Evolutionary conservation across 1,140 invertebrate species (phyloP).

Genomic region (Trichogramma pretiosum): DNA sequence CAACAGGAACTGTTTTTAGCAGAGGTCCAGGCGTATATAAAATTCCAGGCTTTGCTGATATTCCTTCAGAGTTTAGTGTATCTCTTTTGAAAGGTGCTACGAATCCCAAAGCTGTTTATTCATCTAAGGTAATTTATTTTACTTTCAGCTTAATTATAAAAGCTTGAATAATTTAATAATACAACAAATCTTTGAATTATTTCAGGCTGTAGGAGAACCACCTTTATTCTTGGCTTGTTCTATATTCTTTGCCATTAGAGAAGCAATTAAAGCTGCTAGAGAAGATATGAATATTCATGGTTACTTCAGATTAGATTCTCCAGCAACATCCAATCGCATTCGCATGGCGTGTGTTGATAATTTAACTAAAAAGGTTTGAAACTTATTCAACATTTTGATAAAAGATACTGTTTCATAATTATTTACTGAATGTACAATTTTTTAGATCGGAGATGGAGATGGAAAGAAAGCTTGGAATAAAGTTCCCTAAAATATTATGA

Average conservation of each 20-base stretch:
- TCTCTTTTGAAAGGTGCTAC: constrained; percentile 76
- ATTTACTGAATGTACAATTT: too few species aligned
- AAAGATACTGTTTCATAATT: too few species aligned
- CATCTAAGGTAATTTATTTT: constrained; percentile 68
- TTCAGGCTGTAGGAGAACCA: constrained; percentile 88
- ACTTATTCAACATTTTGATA: too few species aligned
- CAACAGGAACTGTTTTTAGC: constrained; percentile 70
- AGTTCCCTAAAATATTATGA: constrained; percentile 20
- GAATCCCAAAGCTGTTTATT: constrained; percentile 86
- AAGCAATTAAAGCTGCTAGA: constrained; percentile 75
- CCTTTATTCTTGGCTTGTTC: constrained; percentile 82
- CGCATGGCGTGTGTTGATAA: constrained; percentile 82
- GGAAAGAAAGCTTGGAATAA: constrained; percentile 28
- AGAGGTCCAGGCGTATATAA: constrained; percentile 90
- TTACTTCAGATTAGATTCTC: constrained; percentile 70
- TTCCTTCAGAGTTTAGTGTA: constrained; percentile 87
- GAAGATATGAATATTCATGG: constrained; percentile 54
- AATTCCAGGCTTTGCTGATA: constrained; percentile 82
- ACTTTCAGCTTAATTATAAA: neutral
- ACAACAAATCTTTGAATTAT: constrained; percentile 7
- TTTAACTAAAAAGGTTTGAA: constrained; percentile 65
- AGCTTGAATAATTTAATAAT: constrained; percentile 2
- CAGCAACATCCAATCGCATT: constrained; percentile 81
- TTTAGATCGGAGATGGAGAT: constrained; percentile 26
- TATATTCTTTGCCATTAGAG: constrained; percentile 82